phyloP scores from a whole-genome alignment of 2,797 vertebrate genomes.

The Anas georgica region DNA sequence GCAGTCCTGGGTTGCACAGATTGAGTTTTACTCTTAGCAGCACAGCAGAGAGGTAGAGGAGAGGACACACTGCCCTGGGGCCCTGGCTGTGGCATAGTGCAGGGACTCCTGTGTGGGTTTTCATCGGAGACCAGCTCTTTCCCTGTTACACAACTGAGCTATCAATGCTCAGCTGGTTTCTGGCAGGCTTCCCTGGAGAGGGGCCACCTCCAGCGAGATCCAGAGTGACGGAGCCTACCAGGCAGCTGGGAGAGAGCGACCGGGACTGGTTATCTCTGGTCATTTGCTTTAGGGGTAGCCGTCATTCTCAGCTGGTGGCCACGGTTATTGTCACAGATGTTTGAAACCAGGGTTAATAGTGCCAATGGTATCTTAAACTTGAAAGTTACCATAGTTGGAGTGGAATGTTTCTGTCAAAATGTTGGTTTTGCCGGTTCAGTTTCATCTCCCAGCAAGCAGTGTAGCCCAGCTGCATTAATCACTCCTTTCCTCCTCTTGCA shows the following conservation, averaged over 20 bases:
- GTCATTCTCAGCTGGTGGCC: not conserved
- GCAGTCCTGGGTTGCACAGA: rapidly evolving
- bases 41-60: not conserved
- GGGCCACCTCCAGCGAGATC: not conserved
- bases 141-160: not conserved
- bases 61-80: rapidly evolving
- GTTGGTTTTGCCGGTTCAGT: not conserved
- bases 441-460: not conserved
- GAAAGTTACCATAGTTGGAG: not conserved
- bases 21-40: not conserved
- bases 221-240: not conserved
- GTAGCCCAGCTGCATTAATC: not conserved
- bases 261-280: not conserved
- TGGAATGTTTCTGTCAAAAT: not conserved
- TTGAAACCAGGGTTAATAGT: not conserved
- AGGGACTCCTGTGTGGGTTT: not conserved
- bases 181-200: not conserved
- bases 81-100: not conserved
- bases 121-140: not conserved
- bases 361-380: not conserved
- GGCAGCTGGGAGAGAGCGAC: not conserved
- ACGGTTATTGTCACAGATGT: not conserved
- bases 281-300: not conserved
- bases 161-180: not conserved
- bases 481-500: not conserved